Evolutionary conservation across 2,113 vertebrate species (phyloP).

Genomic region (Myiagra hebetior): DNA sequence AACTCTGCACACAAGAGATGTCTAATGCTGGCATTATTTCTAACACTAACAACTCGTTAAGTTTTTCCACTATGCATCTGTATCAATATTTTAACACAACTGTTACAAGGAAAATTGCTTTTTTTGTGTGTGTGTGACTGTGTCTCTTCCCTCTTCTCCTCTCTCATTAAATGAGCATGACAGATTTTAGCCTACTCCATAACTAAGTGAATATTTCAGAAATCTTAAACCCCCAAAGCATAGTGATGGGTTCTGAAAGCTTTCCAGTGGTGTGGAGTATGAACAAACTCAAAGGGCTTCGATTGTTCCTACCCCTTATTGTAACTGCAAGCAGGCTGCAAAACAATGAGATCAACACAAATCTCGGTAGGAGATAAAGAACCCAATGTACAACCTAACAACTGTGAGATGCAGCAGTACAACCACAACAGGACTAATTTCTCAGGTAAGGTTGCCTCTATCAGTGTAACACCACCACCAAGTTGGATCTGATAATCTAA

Average conservation of each 20-base stretch:
- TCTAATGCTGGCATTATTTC: slow-evolving; percentile 56
- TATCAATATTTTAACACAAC: slow-evolving; percentile 71
- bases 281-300: background rate
- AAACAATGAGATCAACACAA: background rate
- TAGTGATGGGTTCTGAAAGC: slow-evolving; percentile 45
- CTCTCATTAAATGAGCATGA: slow-evolving; percentile 62
- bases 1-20: slow-evolving; percentile 34
- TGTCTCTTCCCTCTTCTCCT: slow-evolving; percentile 20
- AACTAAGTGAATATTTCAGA: slow-evolving; percentile 62
- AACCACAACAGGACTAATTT: background rate
- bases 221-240: slow-evolving; percentile 60
- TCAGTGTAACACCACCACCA: background rate
- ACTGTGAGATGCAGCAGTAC: background rate
- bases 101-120: slow-evolving; percentile 61
- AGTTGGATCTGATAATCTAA: background rate
- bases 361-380: background rate
- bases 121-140: slow-evolving; percentile 14
- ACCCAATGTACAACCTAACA: background rate
- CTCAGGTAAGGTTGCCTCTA: background rate
- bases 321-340: background rate
- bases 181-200: slow-evolving; percentile 56
- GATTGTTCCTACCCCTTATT: background rate
- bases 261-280: background rate
- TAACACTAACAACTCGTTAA: slow-evolving; percentile 59
- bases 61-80: slow-evolving; percentile 49